A percentile compares a stretch with the other conserved stretches of the same genome.
phyloP scores from a whole-genome alignment of 2,888 invertebrate species.

The Eupithecia abbreviata region DNA sequence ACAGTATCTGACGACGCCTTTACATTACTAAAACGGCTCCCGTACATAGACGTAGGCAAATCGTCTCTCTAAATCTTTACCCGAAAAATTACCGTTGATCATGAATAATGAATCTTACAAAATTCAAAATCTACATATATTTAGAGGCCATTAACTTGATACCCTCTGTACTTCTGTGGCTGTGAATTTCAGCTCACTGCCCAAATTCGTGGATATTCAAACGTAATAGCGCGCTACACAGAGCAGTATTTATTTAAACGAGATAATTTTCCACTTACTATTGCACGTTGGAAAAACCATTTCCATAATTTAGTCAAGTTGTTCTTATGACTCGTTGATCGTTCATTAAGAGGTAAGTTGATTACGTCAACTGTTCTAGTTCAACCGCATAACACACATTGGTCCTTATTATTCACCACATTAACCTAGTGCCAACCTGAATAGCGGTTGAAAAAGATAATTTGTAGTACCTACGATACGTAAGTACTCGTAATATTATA shows the following conservation, averaged over 20 bases:
- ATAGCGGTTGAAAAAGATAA: not conserved
- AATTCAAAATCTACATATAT: slow-evolving; percentile 5
- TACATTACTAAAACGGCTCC: not conserved
- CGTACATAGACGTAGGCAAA: not conserved
- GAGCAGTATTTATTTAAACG: slow-evolving; percentile 29
- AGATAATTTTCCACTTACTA: slow-evolving; percentile 50
- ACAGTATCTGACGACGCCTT: not conserved
- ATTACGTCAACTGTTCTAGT: slow-evolving; percentile 4
- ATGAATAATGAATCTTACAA: not conserved
- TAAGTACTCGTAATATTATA: not conserved
- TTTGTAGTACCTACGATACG: not conserved
- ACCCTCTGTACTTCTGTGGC: slow-evolving; percentile 3
- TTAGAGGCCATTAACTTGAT: not conserved
- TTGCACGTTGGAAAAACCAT: slow-evolving; percentile 44
- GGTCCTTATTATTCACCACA: not conserved
- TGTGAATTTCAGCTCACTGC: slow-evolving; percentile 5
- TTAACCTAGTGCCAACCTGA: not conserved
- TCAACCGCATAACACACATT: not conserved
- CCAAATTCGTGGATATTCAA: slow-evolving; percentile 11
- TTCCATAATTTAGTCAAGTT: slow-evolving; percentile 60
- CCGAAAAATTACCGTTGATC: not conserved
- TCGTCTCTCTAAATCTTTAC: not conserved
- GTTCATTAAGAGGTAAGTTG: slow-evolving; percentile 25
- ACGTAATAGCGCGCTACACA: slow-evolving; percentile 1
- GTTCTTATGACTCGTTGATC: slow-evolving; percentile 60